Base-by-base conservation (phyloP, 2,797 vertebrate genomes). In the Eurystomus glaucurus region DNA sequence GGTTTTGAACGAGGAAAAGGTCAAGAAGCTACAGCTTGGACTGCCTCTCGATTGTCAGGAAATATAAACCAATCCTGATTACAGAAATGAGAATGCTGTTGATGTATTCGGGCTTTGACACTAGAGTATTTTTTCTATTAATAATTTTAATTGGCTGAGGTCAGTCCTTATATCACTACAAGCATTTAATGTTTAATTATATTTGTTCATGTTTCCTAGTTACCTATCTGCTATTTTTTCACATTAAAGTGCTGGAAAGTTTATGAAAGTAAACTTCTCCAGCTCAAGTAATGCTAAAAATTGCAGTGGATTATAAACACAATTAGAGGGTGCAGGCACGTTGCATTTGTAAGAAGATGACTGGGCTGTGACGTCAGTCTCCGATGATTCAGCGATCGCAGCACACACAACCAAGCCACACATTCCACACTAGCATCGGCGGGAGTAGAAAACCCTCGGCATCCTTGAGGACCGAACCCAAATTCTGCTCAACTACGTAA, bases 121-220 rank as follows among this genome's bases (percentile, higher is more conserved):
- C 28, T 74, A 69, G 79, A 91, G 50, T 93, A 71, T 68, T 97
- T 97, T 96, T 97, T 95, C 97, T 98, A 95, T 98, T 98, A 98
- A 98, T 98, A 98, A 85, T 98, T 98, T 98, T 98, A 98, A 98
- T 98, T 98, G 97, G 96, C 76, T 96, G 92, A 97, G 96, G 92
- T 98, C 95, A 98, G 81, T 97, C 95, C 93, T 96, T 91, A 71
- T 93, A 97, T 91, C 90, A 93, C 85, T 91, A 72, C 79, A 94
- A 97, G 62, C 48, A 95, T 96, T 98, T 98, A 93, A 92, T 97
- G 72, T 97, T 98, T 98, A 96, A 97, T 97, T 97, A 75, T 97
- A 80, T 96, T 98, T 97, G 88, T 80, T 96, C 90, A 68, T 93
- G 96, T 97, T 95, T 97, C 96, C 91, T 98, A 94, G 98, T 95